Conservation (phyloP, 2,888 invertebrate species). For the Liodrosophila aerea region DNA sequence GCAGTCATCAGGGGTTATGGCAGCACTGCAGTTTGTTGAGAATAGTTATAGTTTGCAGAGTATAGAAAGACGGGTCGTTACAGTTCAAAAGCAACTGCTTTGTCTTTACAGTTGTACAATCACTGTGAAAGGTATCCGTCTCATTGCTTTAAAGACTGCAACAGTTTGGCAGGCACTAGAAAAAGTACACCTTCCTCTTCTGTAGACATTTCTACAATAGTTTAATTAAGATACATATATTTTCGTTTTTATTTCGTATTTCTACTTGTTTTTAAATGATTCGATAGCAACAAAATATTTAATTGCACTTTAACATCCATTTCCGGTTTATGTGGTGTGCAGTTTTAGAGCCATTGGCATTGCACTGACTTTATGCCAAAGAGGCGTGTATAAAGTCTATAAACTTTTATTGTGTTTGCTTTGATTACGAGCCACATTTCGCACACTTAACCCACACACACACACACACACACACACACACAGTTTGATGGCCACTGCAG, state of each 20-base stretch:
- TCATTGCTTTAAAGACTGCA: no score
- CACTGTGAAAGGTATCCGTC: not conserved
- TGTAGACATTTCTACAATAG: no score
- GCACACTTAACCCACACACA: conserved; percentile 55
- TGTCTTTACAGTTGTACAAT: conserved; percentile 22
- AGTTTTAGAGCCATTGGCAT: conserved; percentile 31
- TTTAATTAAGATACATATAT: not conserved
- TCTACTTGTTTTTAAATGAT: not conserved
- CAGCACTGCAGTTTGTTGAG: no score
- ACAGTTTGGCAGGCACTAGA: no score
- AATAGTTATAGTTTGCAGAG: no score
- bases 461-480: no score
- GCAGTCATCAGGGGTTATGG: no score
- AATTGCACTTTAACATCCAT: conserved; percentile 41
- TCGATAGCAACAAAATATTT: conserved; percentile 4
- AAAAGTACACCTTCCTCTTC: no score
- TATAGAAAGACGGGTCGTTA: no score
- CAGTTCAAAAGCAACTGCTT: no score
- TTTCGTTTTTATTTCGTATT: not conserved
- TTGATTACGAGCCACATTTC: conserved; percentile 57
- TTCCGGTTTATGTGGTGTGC: conserved; percentile 37
- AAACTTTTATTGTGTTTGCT: conserved; percentile 53
- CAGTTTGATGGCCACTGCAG: conserved; percentile 62
- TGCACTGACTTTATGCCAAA: not conserved
- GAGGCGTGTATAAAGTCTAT: conserved; percentile 23